Base-by-base conservation (phyloP, 2,888 invertebrate species). In the Lagria hirta region DNA sequence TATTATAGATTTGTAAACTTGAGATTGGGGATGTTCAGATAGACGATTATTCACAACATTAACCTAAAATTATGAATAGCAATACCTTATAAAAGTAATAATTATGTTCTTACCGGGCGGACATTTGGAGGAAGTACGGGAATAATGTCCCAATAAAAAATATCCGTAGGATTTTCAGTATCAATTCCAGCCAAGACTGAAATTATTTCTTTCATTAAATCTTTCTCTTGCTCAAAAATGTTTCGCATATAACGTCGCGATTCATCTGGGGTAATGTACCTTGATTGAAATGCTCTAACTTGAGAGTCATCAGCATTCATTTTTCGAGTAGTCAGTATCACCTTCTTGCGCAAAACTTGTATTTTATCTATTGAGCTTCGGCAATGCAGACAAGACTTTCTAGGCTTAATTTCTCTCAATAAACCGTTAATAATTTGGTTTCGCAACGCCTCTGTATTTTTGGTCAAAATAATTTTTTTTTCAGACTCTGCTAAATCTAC, bases 61-160 rank as follows among this genome's bases (percentile, higher is more conserved):
- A 55, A 65, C 60, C 66, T 68, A 27, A 28, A 59, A 54, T n/a
- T n/a, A n/a, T n/a, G n/a, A n/a, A n/a, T n/a, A 29, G 3, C 4
- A 29, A 3, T 21, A 4, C 5, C 4, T 4, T 8, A 7, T 8
- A n/a, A 13, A 23, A 23, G 17, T 36, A 7, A 27, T 13, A 37
- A 16, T 15, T 4, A 46, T 13, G 13, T 18, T 58, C 60, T 56
- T 76, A 64, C 76, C 80, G 98, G 98, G 55, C 99, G 77, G 5
- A 88, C 84, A 64, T 83, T 84, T 0, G 90, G 83, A 1, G 99
- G 96, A 11, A 91, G 77, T 0, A 99, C 95, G 2, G 89, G 83
- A 11, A 99, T 66, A 0, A 84, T 73, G 52, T 90, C 84, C 68
- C 91, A 80, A 65, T 95, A 99, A 66, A 98, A 88, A 37, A 86